Conservation (phyloP, 2,797 vertebrate species). For the Pristis pectinata region DNA sequence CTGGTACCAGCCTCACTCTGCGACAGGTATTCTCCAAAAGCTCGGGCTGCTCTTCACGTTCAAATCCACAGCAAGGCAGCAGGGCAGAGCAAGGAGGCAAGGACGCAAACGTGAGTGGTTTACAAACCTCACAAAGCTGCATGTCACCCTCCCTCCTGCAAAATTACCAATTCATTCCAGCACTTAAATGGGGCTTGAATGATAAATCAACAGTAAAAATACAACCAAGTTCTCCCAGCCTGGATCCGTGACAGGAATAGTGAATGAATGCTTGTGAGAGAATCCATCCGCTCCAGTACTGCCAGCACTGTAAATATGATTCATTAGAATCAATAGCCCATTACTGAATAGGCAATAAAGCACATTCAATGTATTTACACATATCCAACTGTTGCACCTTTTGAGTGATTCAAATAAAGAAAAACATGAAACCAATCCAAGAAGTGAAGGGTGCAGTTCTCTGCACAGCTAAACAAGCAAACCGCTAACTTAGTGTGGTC, state of each 20-base stretch:
- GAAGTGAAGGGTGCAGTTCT: background rate
- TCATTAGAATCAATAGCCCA: background rate
- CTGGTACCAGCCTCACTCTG: conserved; percentile 64
- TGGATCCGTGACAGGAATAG: background rate
- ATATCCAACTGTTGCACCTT: background rate
- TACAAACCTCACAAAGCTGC: background rate
- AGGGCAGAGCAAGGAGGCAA: conserved; percentile 40
- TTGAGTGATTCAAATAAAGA: background rate
- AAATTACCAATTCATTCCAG: background rate
- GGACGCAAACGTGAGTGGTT: background rate
- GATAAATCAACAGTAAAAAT: background rate
- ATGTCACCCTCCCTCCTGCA: background rate
- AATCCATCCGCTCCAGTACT: background rate
- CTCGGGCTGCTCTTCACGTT: conserved; percentile 77
- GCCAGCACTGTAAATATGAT: background rate
- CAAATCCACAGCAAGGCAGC: conserved; percentile 40
- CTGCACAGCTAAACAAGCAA: background rate
- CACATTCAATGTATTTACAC: background rate
- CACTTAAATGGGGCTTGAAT: background rate
- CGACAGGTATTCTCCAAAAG: conserved; percentile 90
- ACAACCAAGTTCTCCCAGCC: background rate
- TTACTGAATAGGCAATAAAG: background rate
- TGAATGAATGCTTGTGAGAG: background rate
- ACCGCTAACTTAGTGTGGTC: background rate
- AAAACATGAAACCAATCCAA: background rate